Evolutionary conservation across 2,888 invertebrate species (phyloP).

Genomic region (Amphimallon solstitiale): DNA sequence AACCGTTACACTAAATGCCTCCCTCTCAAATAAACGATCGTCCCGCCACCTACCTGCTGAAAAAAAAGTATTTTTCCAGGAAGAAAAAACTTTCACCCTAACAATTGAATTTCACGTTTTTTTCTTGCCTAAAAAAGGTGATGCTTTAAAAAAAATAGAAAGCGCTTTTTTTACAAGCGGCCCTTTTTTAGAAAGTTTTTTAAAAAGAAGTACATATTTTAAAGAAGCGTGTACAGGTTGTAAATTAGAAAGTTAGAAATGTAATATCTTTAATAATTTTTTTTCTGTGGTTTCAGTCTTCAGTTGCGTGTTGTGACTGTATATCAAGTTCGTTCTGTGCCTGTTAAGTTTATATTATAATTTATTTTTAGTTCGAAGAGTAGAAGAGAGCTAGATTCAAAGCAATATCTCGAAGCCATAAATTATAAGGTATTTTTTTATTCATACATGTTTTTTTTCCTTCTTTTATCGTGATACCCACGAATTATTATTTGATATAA

Average conservation of each 20-base stretch:
- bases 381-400: no score
- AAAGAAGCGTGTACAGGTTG: slow-evolving; percentile 41
- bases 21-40: slow-evolving; percentile 6
- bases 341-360: no score
- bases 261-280: background rate
- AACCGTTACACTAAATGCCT: slow-evolving; percentile 24
- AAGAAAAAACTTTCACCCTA: slow-evolving; percentile 21
- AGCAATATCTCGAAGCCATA: no score
- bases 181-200: slow-evolving; percentile 10
- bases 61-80: slow-evolving; percentile 5
- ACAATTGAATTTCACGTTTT: slow-evolving; percentile 20
- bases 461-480: no score
- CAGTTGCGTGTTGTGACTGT: background rate
- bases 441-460: no score
- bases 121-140: slow-evolving; percentile 4
- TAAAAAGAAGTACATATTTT: slow-evolving; percentile 1
- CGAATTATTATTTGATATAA: no score
- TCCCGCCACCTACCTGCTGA: background rate
- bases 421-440: no score
- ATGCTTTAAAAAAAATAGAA: slow-evolving; percentile 22
- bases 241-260: slow-evolving; percentile 52
- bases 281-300: slow-evolving; percentile 12
- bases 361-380: no score
- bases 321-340: no score
- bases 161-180: slow-evolving; percentile 1